Evolutionary conservation across 1,140 invertebrate genomes (phyloP).

Genomic region (Trinorchestia longiramus): DNA sequence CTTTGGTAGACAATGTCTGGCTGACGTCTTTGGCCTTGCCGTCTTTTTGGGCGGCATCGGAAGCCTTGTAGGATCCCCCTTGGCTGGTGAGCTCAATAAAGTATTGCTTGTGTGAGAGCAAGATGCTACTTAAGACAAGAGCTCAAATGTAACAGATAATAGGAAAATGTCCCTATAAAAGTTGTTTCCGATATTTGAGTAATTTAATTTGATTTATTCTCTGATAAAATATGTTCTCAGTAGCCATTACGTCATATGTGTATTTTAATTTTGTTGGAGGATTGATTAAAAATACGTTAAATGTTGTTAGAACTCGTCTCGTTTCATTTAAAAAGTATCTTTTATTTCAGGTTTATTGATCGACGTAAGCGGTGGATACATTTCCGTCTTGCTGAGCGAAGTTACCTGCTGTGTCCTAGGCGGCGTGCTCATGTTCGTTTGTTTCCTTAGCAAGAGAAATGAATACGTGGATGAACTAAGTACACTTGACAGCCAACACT

Average conservation of each 20-base stretch:
- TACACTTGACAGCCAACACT: neutral
- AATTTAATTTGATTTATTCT: neutral
- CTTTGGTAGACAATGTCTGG: slow-evolving; percentile 9
- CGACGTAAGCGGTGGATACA: neutral
- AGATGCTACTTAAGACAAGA: neutral
- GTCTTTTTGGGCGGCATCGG: slow-evolving; percentile 7
- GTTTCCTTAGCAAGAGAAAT: neutral
- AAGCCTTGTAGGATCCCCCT: neutral
- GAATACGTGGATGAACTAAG: neutral
- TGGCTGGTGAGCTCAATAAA: neutral
- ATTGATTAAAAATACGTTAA: neutral
- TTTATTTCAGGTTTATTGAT: neutral
- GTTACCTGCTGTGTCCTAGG: neutral
- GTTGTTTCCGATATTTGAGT: neutral
- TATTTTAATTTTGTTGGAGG: neutral
- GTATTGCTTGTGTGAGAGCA: neutral
- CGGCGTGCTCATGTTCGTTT: slow-evolving; percentile 8
- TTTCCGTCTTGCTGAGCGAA: neutral
- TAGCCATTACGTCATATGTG: neutral
- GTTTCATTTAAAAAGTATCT: neutral
- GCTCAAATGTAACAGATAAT: neutral
- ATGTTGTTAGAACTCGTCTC: neutral
- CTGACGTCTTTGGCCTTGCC: neutral
- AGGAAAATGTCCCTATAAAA: neutral
- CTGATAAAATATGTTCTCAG: neutral